Base-by-base conservation (phyloP, 2,797 vertebrate species). In the Anas georgica region DNA sequence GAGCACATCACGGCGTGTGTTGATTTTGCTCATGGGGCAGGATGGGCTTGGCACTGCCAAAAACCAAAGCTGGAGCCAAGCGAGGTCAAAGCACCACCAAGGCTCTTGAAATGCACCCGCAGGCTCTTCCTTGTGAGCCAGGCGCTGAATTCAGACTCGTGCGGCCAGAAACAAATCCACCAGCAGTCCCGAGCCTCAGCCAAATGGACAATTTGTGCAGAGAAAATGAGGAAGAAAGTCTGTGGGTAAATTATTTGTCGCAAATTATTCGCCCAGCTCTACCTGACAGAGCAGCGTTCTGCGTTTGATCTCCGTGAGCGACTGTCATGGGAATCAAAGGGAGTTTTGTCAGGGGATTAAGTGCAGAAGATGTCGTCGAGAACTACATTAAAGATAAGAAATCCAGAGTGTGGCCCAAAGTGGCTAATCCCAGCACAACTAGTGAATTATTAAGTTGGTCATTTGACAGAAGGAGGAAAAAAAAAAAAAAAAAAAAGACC, bases 261-360 rank as follows among this genome's bases (percentile, higher is more conserved):
- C 91, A 81, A 95, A 93, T 96, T 95, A 94, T 96, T 97, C 90
- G 0, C 83, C 94, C 41, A 2, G 91, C 94, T 97, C 95, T 96
- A 96, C 96, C 96, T 97, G 96, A 94, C 95, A 95, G 94, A 93
- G 93, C 91, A 87, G 90, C 84, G 43, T 93, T 92, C 72, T 12
- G 90, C 78, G 81, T 97, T 97, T 97, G 95, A 97, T 97, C 96
- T 97, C 95, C 1, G 88, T 2, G 78, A 97, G 95, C 58, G 50
- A 96, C 96, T 95, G 95, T 96, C 72, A 52, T 4, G 4, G 93
- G 94, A 97, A 97, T 97, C 96, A 97, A 97, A 97, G 95, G 91
- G 68, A 93, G 95, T 96, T 97, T 96, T 97, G 95, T 97, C 95
- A 97, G 95, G 94, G 96, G 96, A 97, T 97, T 97, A 97, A 96